These are phyloP conservation scores for Euclidia mi DNA, from an alignment of 2,888 invertebrate genomes.

Conservation along the genomic window DNA sequence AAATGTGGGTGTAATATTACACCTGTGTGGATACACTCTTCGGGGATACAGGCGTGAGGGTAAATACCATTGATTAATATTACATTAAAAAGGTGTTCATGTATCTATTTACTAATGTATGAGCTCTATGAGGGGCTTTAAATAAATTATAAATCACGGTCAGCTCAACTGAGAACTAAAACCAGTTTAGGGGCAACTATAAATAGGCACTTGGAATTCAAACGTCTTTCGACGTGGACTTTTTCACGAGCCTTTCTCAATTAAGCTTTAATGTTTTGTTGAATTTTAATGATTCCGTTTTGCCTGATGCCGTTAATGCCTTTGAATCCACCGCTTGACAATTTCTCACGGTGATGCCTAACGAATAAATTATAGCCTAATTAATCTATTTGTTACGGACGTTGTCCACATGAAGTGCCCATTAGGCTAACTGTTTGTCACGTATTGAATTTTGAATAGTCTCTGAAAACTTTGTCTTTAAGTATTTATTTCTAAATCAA, in stretches of 20 bases:
- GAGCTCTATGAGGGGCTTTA: no score
- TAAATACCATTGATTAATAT: no score
- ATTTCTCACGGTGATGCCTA: conserved; percentile 25
- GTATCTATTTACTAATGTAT: no score
- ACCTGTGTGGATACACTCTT: no score
- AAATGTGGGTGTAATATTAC: no score
- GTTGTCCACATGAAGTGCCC: conserved; percentile 11
- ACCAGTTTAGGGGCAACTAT: background rate
- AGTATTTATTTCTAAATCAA: no score
- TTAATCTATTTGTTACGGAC: conserved; percentile 39
- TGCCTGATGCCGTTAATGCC: conserved; percentile 11
- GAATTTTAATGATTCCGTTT: conserved; percentile 17
- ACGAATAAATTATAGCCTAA: conserved; percentile 46
- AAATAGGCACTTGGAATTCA: conserved; percentile 1
- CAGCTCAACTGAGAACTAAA: background rate
- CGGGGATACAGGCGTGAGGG: no score
- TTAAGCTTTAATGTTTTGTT: conserved; percentile 11
- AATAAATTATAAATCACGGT: background rate
- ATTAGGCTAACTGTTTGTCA: background rate
- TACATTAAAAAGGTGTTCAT: no score
- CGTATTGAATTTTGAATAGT: background rate
- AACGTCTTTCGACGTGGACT: background rate
- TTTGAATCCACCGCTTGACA: conserved; percentile 26
- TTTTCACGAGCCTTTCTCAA: conserved; percentile 1
- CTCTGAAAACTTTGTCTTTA: no score